A percentile compares a stretch with the other conserved stretches of the same genome.
Evolutionary conservation across 2,888 invertebrate species (phyloP).

Genomic region (Aethes cnicana): DNA sequence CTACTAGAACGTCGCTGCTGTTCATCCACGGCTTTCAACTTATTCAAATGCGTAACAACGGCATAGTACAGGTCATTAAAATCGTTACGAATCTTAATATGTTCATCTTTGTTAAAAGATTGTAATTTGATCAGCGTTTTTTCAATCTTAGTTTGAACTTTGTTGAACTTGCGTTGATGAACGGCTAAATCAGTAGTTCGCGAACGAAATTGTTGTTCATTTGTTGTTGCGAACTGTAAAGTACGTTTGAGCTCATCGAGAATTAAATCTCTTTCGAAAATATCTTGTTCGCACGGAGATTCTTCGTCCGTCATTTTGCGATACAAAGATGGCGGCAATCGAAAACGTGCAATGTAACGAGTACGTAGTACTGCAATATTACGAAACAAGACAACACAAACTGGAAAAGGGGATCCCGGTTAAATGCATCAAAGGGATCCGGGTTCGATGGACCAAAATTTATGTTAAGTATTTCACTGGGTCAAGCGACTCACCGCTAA

Average conservation of each 20-base stretch:
- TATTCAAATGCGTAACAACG: background rate
- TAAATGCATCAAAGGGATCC: no score
- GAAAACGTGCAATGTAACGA: no score
- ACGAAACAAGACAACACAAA: no score
- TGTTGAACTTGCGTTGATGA: conserved; percentile 1
- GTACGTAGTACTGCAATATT: no score
- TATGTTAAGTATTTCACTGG: no score
- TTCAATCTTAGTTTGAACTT: background rate
- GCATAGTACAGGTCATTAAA: no score
- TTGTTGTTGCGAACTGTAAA: background rate
- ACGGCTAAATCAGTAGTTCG: no score
- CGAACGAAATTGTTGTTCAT: conserved; percentile 6
- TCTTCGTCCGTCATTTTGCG: background rate
- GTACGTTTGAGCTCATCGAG: background rate
- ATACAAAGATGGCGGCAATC: no score
- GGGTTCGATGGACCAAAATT: no score
- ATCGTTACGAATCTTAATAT: background rate
- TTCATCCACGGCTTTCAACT: background rate
- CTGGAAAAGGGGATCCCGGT: no score
- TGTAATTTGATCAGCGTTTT: background rate
- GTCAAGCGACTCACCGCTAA: no score
- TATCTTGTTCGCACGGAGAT: background rate
- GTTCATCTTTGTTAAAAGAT: background rate
- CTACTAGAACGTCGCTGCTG: background rate
- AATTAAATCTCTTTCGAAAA: conserved; percentile 5